Evolutionary conservation across 2,888 invertebrate species (phyloP).

Genomic region (Synanthedon tipuliformis): DNA sequence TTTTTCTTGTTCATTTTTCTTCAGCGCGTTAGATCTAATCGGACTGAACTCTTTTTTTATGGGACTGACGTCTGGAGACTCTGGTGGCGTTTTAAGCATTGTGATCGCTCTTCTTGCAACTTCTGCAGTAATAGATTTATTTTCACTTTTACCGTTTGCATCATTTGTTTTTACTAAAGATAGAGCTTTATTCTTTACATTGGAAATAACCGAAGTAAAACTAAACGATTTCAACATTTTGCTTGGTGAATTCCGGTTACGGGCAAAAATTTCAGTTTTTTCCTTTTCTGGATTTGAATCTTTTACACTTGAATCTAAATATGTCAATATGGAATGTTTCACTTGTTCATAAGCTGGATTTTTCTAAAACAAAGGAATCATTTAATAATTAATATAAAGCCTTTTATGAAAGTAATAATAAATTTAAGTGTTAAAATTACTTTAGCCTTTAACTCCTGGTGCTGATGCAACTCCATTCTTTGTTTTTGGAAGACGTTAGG

Average conservation of each 20-base stretch:
- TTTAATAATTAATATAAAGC: not conserved
- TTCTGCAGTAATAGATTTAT: conserved; percentile 23
- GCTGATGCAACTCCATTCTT: conserved; percentile 67
- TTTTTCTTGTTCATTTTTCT: not conserved
- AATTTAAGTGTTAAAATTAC: conserved; percentile 25
- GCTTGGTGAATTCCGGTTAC: conserved; percentile 37
- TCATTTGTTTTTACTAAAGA: conserved; percentile 60
- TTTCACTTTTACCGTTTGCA: conserved; percentile 21
- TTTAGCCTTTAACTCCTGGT: conserved; percentile 69
- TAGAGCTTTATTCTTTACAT: conserved; percentile 64
- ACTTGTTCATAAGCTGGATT: conserved; percentile 55
- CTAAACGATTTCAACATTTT: conserved; percentile 35
- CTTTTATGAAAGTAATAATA: too few relatives aligned
- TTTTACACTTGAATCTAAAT: conserved; percentile 44
- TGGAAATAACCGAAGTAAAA: conserved; percentile 58
- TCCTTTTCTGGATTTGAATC: conserved; percentile 12
- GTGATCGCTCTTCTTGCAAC: conserved; percentile 38
- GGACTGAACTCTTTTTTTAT: conserved; percentile 12
- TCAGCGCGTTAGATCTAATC: not conserved
- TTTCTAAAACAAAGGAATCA: conserved; percentile 45
- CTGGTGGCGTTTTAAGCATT: conserved; percentile 43
- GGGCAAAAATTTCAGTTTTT: conserved; percentile 16
- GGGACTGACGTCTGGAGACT: conserved; percentile 34
- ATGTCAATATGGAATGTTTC: conserved; percentile 50
- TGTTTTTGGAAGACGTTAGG: conserved; percentile 68